These are phyloP conservation scores for Uloborus diversus DNA, from an alignment of 1,140 invertebrate genomes.

Conservation along the genomic window DNA sequence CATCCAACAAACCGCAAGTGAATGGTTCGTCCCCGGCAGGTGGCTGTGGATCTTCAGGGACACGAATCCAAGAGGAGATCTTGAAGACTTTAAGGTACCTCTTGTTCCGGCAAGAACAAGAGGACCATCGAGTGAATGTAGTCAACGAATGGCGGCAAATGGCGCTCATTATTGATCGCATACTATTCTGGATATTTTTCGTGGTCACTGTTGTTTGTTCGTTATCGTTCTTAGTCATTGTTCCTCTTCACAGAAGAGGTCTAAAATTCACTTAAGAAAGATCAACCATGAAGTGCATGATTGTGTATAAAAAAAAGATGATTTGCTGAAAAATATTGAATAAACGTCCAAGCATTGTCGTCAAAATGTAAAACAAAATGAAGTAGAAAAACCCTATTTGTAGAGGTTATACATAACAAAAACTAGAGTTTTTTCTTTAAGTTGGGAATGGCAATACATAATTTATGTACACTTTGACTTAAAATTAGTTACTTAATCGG, in stretches of 20 bases:
- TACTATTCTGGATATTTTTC: slow-evolving; percentile 72
- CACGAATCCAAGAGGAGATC: slow-evolving; percentile 62
- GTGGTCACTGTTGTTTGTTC: slow-evolving; percentile 68
- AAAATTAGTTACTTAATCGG: too few relatives aligned
- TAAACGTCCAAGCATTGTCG: too few relatives aligned
- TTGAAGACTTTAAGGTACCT: slow-evolving; percentile 61
- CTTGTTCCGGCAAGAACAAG: slow-evolving; percentile 62
- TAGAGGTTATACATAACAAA: too few relatives aligned
- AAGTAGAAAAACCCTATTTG: too few relatives aligned
- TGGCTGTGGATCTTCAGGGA: background rate
- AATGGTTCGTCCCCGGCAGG: slow-evolving; percentile 8
- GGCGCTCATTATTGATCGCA: slow-evolving; percentile 70
- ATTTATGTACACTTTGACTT: too few relatives aligned
- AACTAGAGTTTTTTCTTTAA: too few relatives aligned
- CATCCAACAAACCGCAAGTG: slow-evolving; percentile 11
- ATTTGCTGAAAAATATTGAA: too few relatives aligned
- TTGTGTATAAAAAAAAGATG: too few relatives aligned
- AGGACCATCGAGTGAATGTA: slow-evolving; percentile 63
- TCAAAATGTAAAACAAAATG: too few relatives aligned
- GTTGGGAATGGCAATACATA: too few relatives aligned
- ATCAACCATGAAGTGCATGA: too few relatives aligned
- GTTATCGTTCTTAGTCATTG: slow-evolving; percentile 67
- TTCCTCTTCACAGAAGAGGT: slow-evolving; percentile 66
- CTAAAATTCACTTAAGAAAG: slow-evolving; percentile 41
- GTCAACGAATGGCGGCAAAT: slow-evolving; percentile 70